These are phyloP conservation scores for Himalopsyche tibetana DNA, from an alignment of 2,888 invertebrate species.

Conservation along the genomic window DNA sequence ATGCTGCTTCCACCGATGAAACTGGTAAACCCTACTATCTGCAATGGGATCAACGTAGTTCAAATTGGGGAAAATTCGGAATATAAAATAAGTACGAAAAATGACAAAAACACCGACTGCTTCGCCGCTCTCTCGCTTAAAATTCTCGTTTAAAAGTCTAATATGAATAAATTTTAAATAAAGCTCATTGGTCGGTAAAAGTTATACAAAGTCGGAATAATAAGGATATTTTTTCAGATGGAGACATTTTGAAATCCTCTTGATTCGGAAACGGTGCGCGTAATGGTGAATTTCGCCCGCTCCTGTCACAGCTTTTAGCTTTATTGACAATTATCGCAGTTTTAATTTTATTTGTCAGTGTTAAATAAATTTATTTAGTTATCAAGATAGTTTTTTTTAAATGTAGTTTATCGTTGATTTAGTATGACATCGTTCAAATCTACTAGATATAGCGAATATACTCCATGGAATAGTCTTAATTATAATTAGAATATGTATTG, in stretches of 20 bases:
- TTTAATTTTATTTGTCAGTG: background rate
- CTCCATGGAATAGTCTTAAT: no score
- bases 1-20: background rate
- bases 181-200: conserved; percentile 30
- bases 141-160: background rate
- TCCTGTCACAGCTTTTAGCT: background rate
- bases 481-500: no score
- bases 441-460: no score
- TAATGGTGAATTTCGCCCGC: background rate
- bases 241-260: conserved; percentile 20
- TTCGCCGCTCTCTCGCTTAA: conserved; percentile 16
- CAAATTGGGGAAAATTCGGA: conserved; percentile 39
- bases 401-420: no score
- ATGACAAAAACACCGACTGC: conserved; percentile 1
- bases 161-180: conserved; percentile 34
- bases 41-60: conserved; percentile 41
- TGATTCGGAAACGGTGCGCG: conserved; percentile 3
- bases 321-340: background rate
- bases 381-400: no score
- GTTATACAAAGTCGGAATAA: conserved; percentile 31
- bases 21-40: conserved; percentile 31
- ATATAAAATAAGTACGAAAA: conserved; percentile 34
- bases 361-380: no score
- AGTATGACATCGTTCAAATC: no score
- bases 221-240: conserved; percentile 14